These are phyloP conservation scores for Catalaphyllia jardinei DNA, from an alignment of 64 coral and sea anemone species.

Conservation along the genomic window DNA sequence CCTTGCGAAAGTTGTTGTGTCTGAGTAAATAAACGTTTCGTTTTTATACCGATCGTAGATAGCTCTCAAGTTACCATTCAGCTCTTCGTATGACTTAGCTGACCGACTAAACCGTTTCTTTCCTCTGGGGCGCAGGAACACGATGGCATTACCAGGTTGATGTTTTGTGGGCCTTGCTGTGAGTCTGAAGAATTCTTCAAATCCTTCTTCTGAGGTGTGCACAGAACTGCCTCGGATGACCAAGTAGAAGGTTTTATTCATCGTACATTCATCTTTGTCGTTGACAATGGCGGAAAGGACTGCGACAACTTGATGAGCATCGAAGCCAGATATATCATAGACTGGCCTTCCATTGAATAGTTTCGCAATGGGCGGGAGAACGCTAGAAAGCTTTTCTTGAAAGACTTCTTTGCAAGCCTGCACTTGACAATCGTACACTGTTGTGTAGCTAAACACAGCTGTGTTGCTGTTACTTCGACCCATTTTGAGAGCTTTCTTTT, in stretches of 20 bases:
- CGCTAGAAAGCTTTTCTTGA: background rate
- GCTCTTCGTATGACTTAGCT: background rate
- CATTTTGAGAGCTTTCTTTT: too few relatives aligned
- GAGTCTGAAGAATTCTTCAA: slow-evolving; percentile 11
- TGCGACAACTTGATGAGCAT: slow-evolving; percentile 15
- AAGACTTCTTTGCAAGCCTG: background rate
- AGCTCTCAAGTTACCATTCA: background rate
- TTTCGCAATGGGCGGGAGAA: background rate
- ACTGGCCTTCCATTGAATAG: background rate
- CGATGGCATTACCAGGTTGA: slow-evolving; percentile 11
- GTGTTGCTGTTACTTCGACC: too few relatives aligned
- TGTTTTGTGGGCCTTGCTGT: slow-evolving; percentile 2
- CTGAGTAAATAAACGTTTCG: too few relatives aligned
- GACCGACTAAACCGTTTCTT: background rate
- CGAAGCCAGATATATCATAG: slow-evolving; percentile 4
- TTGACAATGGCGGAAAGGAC: slow-evolving; percentile 1
- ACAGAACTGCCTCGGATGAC: background rate
- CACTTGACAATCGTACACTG: background rate
- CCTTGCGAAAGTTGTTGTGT: background rate
- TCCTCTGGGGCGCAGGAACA: slow-evolving; percentile 12
- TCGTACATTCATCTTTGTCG: too few relatives aligned
- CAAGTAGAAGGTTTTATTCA: slow-evolving; percentile 14
- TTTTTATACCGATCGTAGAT: background rate
- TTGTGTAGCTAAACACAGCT: too few relatives aligned
- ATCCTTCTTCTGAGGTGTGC: too few relatives aligned